Base-by-base conservation (phyloP, 2,888 invertebrate genomes). In the Ophion slaviceki region DNA sequence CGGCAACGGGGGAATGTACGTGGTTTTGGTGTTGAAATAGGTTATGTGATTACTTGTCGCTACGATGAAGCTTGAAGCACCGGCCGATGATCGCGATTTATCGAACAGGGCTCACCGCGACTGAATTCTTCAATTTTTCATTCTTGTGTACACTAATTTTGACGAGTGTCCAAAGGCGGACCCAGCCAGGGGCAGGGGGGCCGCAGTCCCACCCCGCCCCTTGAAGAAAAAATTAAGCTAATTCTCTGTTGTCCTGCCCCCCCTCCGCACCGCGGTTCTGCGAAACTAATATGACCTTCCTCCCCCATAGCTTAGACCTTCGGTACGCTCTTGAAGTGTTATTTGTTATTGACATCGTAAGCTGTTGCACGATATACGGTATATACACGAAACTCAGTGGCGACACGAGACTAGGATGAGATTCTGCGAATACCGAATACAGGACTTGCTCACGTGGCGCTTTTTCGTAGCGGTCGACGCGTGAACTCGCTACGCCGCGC, bases 41-140 rank as follows among this genome's bases (percentile, higher is more conserved):
- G 64, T 75, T 75, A 75, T 75, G 75, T 64, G 59, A 45, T 74
- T 40, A 74, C 36, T 62, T 62, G 59, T 17, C 5, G 53, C 11
- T 64, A 64, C 10, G 64, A 32, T 14, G 28, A 64, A 64, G 28
- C 14, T 64, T 14, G 11, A 10, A 0, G 28, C 32, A 64, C 28
- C 14, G 4, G 10, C 20, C 14, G 14, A 28, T 14, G 24, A 24
- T 64, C 28, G 64, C 28, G 14, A 32, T 28, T 0, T 11, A 64
- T 64, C 28, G 28, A 32, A 64, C 28, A 28, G 14, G 11, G 11
- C 64, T 64, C 14, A 64, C 24, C 20, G 64, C 24, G 2, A 0
- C 2, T 5, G 32, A 64, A 64, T 64, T 28, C 14, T 64, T 64
- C 11, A 11, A 64, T 64, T 14, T 64, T 64, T 32, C 28, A 28